These are phyloP conservation scores for Takifugu ocellatus DNA, from an alignment of 2,797 vertebrate genomes.

Conservation along the genomic window DNA sequence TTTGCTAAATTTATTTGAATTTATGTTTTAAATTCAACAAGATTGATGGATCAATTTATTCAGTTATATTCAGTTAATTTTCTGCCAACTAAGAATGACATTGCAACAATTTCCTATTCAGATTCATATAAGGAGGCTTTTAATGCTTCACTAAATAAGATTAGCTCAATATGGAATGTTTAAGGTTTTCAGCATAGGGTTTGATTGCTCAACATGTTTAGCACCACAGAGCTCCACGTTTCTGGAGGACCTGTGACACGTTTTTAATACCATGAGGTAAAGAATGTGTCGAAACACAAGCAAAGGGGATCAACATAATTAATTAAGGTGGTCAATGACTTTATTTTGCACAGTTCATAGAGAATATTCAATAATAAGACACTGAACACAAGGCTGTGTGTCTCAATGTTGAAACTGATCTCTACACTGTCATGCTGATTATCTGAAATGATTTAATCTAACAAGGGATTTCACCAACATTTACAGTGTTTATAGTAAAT, in stretches of 20 bases:
- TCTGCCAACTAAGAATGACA: slow-evolving; percentile 33
- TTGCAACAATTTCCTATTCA: slow-evolving; percentile 19
- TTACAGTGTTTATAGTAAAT: too few relatives aligned
- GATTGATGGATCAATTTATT: too few relatives aligned
- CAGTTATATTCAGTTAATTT: neutral
- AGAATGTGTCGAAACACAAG: neutral
- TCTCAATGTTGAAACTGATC: too few relatives aligned
- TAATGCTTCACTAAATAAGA: slow-evolving; percentile 46
- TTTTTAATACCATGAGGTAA: slow-evolving; percentile 5
- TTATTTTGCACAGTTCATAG: too few relatives aligned
- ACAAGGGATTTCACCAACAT: too few relatives aligned
- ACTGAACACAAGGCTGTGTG: too few relatives aligned
- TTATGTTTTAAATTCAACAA: too few relatives aligned
- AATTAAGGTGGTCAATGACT: neutral
- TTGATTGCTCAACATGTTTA: slow-evolving; percentile 39
- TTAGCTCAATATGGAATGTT: slow-evolving; percentile 57
- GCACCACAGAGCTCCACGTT: slow-evolving; percentile 13
- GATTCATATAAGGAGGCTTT: slow-evolving; percentile 32
- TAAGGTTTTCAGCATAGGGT: slow-evolving; percentile 23
- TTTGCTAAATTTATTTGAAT: too few relatives aligned
- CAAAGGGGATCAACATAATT: neutral
- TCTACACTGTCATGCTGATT: too few relatives aligned
- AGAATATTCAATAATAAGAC: too few relatives aligned
- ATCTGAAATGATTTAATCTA: too few relatives aligned
- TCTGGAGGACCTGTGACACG: slow-evolving; percentile 16